Conservation (phyloP, 2,888 invertebrate genomes). For the Mongoloraphidia duomilia region DNA sequence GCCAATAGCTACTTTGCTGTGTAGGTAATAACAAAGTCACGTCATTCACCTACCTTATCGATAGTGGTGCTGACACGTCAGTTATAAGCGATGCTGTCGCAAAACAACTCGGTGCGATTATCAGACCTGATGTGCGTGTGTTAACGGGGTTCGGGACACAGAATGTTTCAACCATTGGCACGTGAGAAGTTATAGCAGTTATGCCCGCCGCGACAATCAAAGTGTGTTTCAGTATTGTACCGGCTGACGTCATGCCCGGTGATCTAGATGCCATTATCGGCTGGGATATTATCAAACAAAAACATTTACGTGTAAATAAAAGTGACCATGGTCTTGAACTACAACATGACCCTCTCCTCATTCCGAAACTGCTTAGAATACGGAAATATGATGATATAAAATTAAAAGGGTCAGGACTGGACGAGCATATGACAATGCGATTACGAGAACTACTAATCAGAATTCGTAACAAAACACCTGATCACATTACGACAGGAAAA, state of each 20-base stretch:
- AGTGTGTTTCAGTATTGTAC: slow-evolving; percentile 7
- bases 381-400: neutral
- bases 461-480: slow-evolving; percentile 4
- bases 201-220: slow-evolving; percentile 11
- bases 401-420: slow-evolving; percentile 2
- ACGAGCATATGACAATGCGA: slow-evolving; percentile 2
- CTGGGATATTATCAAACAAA: slow-evolving; percentile 11
- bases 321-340: slow-evolving; percentile 5
- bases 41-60: slow-evolving; percentile 11
- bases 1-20: slow-evolving; percentile 12
- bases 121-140: slow-evolving; percentile 7
- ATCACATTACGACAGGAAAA: slow-evolving; percentile 10
- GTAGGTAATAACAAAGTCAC: slow-evolving; percentile 8
- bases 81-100: slow-evolving; percentile 10
- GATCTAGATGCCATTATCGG: slow-evolving; percentile 10
- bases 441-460: slow-evolving; percentile 4
- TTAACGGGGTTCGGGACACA: slow-evolving; percentile 10
- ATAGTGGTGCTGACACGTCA: slow-evolving; percentile 15
- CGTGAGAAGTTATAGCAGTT: slow-evolving; percentile 10
- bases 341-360: slow-evolving; percentile 4
- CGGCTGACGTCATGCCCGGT: slow-evolving; percentile 10
- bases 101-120: slow-evolving; percentile 6
- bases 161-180: slow-evolving; percentile 10
- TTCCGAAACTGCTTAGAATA: slow-evolving; percentile 1
- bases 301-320: slow-evolving; percentile 5